Evolutionary conservation across 1,140 invertebrate species (phyloP).

Genomic region (Calliopsis andreniformis): DNA sequence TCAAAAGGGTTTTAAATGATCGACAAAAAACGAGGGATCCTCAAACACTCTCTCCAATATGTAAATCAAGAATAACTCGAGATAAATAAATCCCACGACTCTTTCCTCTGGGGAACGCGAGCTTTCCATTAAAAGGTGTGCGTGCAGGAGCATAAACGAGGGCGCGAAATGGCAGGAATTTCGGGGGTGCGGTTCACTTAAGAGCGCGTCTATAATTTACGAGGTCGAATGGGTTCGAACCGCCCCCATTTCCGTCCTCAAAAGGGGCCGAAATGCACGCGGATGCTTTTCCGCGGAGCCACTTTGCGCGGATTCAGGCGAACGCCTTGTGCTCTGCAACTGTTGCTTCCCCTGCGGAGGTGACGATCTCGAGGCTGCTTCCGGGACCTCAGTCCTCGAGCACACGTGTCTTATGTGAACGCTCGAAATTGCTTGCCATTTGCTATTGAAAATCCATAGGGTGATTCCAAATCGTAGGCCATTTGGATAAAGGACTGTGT

Average conservation of each 20-base stretch:
- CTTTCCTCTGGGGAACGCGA: neutral
- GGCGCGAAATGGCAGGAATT: neutral
- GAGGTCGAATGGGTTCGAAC: constrained; percentile 12
- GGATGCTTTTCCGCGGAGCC: constrained; percentile 2
- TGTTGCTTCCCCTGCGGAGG: constrained; percentile 30
- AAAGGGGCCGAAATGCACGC: neutral
- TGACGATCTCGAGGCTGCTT: neutral
- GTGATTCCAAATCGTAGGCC: no score
- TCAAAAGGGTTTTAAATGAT: no score
- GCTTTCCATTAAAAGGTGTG: neutral
- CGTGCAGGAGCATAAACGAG: neutral
- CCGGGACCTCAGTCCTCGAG: neutral
- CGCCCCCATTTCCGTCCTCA: neutral
- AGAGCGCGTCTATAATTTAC: constrained; percentile 28
- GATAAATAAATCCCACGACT: neutral
- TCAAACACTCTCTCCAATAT: no score
- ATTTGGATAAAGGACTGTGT: no score
- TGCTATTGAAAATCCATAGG: no score
- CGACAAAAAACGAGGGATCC: no score
- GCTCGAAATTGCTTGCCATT: neutral
- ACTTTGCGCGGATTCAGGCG: constrained; percentile 3
- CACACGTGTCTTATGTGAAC: neutral
- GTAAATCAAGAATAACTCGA: no score
- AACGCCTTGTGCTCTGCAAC: constrained; percentile 2
- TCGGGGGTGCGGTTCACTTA: neutral